phyloP scores from a whole-genome alignment of 2,888 invertebrate genomes.

The Mayetiola destructor region DNA sequence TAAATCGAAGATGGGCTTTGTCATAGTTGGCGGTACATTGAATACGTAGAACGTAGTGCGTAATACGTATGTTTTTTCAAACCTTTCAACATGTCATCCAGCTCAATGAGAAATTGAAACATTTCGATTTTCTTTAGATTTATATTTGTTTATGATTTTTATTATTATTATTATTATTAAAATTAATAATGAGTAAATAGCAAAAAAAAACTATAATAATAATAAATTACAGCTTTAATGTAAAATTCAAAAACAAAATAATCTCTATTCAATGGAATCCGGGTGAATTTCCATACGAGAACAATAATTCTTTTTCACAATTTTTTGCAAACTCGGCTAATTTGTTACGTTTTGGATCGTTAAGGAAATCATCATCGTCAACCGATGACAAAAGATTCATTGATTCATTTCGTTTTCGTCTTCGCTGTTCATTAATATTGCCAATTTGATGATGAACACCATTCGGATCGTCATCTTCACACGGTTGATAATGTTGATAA shows the following conservation, averaged over 20 bases:
- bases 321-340: constrained; percentile 22
- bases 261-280: constrained; percentile 19
- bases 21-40: no score
- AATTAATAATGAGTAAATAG: no score
- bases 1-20: no score
- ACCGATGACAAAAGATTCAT: not conserved
- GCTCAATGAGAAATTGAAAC: no score
- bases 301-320: constrained; percentile 28
- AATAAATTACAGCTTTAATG: no score
- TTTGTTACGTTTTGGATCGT: constrained; percentile 2
- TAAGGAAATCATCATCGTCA: not conserved
- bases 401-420: constrained; percentile 1
- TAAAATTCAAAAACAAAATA: not conserved
- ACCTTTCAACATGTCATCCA: no score
- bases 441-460: not conserved
- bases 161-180: no score
- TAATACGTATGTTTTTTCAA: no score
- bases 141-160: no score
- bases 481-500: constrained; percentile 39
- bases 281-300: constrained; percentile 29
- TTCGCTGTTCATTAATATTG: not conserved
- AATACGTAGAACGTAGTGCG: no score
- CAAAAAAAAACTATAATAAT: no score
- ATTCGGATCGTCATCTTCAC: constrained; percentile 23
- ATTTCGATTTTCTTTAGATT: no score